These are phyloP conservation scores for Peromyscus eremicus DNA, from an alignment of 2,797 vertebrate species.

Conservation along the genomic window DNA sequence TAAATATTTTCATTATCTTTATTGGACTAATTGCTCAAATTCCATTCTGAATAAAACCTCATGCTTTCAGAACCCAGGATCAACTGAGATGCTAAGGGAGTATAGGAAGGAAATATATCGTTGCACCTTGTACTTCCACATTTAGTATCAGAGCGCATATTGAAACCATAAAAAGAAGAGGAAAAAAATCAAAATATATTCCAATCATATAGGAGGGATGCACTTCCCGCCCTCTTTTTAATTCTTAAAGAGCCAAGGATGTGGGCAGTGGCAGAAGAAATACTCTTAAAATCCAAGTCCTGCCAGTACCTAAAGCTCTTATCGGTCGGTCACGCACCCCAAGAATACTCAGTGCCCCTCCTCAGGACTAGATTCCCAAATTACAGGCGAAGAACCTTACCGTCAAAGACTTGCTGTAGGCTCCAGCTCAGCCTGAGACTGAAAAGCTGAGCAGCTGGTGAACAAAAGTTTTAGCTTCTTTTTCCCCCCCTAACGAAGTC, in stretches of 20 bases:
- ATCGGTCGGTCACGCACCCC: constrained; percentile 78
- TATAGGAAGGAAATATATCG: constrained; percentile 23
- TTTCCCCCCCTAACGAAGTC: constrained; percentile 88
- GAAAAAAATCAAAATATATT: constrained; percentile 87
- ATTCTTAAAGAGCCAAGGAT: constrained; percentile 77
- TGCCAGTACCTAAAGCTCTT: constrained; percentile 69
- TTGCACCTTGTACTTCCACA: constrained; percentile 82
- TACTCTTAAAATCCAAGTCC: constrained; percentile 60
- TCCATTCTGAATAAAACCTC: constrained; percentile 57
- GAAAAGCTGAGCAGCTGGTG: constrained; percentile 88
- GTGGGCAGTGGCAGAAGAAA: constrained; percentile 72
- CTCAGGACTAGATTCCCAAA: constrained; percentile 80
- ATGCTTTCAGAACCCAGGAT: constrained; percentile 40
- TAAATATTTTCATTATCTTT: constrained; percentile 55
- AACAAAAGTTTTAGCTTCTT: constrained; percentile 89
- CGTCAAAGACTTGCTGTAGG: constrained; percentile 85
- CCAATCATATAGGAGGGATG: constrained; percentile 83
- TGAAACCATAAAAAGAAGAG: constrained; percentile 88
- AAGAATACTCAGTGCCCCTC: constrained; percentile 73
- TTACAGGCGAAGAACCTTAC: constrained; percentile 87
- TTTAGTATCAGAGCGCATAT: constrained; percentile 88
- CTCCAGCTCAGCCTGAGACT: constrained; percentile 88
- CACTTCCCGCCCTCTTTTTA: constrained; percentile 71
- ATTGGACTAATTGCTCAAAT: constrained; percentile 15
- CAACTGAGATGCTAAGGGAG: constrained; percentile 33